Evolutionary conservation across 2,797 vertebrate species (phyloP).

Genomic region (Hydrocynus forskahlii): DNA sequence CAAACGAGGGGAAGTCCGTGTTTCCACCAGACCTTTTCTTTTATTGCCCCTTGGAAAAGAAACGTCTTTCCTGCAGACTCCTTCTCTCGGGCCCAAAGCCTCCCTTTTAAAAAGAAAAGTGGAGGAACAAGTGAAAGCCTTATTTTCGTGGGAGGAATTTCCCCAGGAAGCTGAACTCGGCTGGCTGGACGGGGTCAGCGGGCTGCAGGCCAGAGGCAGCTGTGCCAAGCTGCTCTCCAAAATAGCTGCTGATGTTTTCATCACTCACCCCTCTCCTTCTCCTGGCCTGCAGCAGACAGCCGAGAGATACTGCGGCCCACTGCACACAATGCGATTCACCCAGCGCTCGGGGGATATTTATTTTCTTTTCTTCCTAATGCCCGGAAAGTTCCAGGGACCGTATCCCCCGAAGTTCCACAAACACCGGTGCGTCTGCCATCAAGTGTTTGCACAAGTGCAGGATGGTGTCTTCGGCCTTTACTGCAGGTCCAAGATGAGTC

Average conservation of each 20-base stretch:
- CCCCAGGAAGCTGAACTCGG: constrained; percentile 33
- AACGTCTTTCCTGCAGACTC: constrained; percentile 20
- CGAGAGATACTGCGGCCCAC: constrained; percentile 6
- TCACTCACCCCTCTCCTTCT: not conserved
- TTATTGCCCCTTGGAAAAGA: constrained; percentile 41
- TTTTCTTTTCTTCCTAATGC: constrained; percentile 47
- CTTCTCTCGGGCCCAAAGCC: not conserved
- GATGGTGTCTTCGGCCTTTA: not conserved
- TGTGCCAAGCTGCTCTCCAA: constrained; percentile 12
- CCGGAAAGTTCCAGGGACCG: constrained; percentile 28
- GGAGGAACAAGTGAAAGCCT: constrained; percentile 45
- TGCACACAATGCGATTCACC: constrained; percentile 29
- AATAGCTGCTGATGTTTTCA: constrained; percentile 15
- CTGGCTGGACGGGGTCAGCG: not conserved
- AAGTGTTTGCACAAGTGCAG: constrained; percentile 9
- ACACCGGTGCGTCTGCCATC: not conserved
- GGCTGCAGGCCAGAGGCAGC: constrained; percentile 1
- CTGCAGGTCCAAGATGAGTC: not conserved
- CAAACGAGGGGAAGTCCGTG: constrained; percentile 48
- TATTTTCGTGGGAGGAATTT: constrained; percentile 50
- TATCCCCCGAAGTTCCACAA: not conserved
- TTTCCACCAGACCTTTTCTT: constrained; percentile 17
- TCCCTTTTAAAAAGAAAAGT: constrained; percentile 17
- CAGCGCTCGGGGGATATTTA: constrained; percentile 3
- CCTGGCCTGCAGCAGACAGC: not conserved